Evolutionary conservation across 2,888 invertebrate genomes (phyloP).

Genomic region (Heliconius hortense): DNA sequence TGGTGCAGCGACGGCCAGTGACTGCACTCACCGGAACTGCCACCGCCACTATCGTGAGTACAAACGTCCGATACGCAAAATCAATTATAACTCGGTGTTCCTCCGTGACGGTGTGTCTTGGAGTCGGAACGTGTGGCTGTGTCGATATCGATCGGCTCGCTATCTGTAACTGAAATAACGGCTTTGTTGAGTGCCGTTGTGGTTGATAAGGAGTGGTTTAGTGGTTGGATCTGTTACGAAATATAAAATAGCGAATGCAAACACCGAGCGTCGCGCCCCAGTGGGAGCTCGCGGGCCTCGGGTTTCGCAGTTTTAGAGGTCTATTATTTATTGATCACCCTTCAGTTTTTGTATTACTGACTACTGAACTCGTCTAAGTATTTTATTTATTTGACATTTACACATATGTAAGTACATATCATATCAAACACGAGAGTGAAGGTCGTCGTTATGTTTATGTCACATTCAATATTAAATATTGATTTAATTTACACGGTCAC

Average conservation of each 20-base stretch:
- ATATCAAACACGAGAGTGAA: conserved; percentile 20
- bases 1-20: conserved; percentile 63
- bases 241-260: conserved; percentile 21
- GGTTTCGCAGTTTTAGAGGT: conserved; percentile 45
- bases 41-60: conserved; percentile 64
- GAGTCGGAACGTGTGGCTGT: conserved; percentile 48
- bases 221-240: conserved; percentile 25
- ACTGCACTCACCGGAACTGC: conserved; percentile 55
- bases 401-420: not conserved
- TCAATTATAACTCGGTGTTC: conserved; percentile 41
- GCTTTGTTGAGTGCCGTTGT: conserved; percentile 41
- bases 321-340: conserved; percentile 65
- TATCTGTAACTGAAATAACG: conserved; percentile 57
- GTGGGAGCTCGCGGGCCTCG: conserved; percentile 45
- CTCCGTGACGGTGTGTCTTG: conserved; percentile 31
- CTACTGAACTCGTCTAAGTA: conserved; percentile 11
- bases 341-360: conserved; percentile 17
- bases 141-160: conserved; percentile 74
- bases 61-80: conserved; percentile 41
- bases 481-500: conserved; percentile 38
- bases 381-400: conserved; percentile 17
- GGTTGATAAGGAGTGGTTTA: conserved; percentile 34
- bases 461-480: conserved; percentile 39
- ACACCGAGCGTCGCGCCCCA: conserved; percentile 51
- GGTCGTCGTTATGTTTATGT: conserved; percentile 35